Evolutionary conservation across 2,797 vertebrate species (phyloP).

Genomic region (Crenichthys baileyi): DNA sequence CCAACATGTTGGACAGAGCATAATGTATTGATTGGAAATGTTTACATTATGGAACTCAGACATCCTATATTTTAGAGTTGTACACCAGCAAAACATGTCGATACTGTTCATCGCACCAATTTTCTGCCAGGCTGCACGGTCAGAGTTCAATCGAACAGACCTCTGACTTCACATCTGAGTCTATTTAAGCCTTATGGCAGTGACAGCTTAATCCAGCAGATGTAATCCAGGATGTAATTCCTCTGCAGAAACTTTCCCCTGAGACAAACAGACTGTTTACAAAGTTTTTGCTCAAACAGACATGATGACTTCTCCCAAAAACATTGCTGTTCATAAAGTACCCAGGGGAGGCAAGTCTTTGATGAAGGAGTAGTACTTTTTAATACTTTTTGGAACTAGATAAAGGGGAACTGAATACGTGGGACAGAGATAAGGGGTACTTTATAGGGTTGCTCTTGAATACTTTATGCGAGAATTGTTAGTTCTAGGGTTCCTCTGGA

Average conservation of each 20-base stretch:
- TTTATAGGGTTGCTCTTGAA: too few relatives aligned
- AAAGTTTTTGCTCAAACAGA: neutral
- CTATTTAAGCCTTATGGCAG: neutral
- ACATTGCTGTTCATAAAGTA: neutral
- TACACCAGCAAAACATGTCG: neutral
- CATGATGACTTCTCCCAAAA: neutral
- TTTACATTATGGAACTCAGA: slow-evolving; percentile 2
- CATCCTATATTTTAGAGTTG: neutral
- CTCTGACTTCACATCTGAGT: neutral
- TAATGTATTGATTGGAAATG: neutral
- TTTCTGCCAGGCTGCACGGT: slow-evolving; percentile 4
- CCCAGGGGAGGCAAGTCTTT: neutral
- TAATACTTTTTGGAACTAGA: neutral
- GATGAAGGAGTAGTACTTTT: neutral
- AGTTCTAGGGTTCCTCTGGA: too few relatives aligned
- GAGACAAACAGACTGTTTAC: neutral
- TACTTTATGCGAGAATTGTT: too few relatives aligned
- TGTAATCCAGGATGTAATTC: neutral
- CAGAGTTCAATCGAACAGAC: slow-evolving; percentile 9
- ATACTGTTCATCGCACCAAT: neutral
- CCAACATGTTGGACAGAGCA: neutral
- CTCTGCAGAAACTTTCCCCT: neutral
- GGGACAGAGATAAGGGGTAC: too few relatives aligned
- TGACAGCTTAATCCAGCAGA: slow-evolving; percentile 5
- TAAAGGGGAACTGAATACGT: neutral